Base-by-base conservation (phyloP, 92 coral and sea anemone species). In the Heteractis magnifica region DNA sequence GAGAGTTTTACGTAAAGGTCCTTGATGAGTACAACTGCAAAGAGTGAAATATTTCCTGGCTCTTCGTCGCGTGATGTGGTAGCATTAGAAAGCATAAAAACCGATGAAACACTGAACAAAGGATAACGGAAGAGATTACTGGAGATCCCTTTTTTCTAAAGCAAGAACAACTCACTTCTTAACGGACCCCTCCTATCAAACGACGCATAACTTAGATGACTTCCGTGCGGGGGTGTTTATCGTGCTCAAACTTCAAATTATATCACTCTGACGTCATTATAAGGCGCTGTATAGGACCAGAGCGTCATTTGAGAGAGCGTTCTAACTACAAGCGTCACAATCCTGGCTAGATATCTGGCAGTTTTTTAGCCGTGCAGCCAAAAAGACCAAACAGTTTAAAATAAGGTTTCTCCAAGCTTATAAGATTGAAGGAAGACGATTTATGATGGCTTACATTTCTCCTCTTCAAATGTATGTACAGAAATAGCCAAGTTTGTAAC, bases 171-270 rank as follows among this genome's bases (percentile, higher is more conserved):
- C 73, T 68, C 49, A 26, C 6, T 68, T 68, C 48, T 68, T 52
- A 75, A 34, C 55, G 0, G 21, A 52, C 79, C 79, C 79, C 79
- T 75, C 79, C 79, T 75, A 75, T 20, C 11, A 2, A 13, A 49
- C 79, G 79, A 20, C 16, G 59, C 79, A 75, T 75, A 16, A 9
- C 16, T 79, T 8, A 16, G 49, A 53, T 74, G 13, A 65, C 23
- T 82, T 82, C 86, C 86, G 80, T 82, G 71, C 86, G 86, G 72
- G 79, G 86, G 86, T 72, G 86, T 82, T 13, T 19, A 49, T 14
- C 21, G 34, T 23, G 53, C 86, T 75, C 74, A 18, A 26, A 75
- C 79, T 48, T 51, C 15, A 58, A 58, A 72, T 51, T 16, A 20
- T 49, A 6, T 4, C 12, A 74, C 53, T 50, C 10, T 52, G 64